Evolutionary conservation across 2,888 invertebrate genomes (phyloP), one percentile per base, ranked within the genome.

Genomic region (Drosophila diplacantha): DNA sequence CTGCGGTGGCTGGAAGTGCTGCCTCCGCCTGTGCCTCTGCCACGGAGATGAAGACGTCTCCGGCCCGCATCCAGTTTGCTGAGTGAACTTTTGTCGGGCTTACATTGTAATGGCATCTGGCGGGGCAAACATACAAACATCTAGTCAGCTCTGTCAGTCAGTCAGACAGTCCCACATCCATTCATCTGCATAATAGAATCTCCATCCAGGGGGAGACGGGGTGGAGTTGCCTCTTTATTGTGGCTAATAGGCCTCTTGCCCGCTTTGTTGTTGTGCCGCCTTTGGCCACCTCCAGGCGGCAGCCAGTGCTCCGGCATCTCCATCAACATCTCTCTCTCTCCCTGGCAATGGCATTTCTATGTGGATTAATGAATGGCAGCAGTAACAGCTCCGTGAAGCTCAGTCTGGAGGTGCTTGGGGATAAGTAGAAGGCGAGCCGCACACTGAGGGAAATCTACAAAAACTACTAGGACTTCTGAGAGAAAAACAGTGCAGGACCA

Each of bases 31-130:
- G 9, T 9, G 37, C 11, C 55, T 11, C 18, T 5, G 20, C 20
- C 37, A 9, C 11, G 31, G 11, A 47, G 57, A 65, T 74, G 76
- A 47, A 64, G 67, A 71, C 47, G 55, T 70, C 47, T 49, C 51
- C 41, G 39, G 59, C 77, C 70, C 74, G 77, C 77, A 79, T 83
- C 73, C 37, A 74, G 74, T 75, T 81, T 77, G 65, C 79, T 70
- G 70, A 74, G 75, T 81, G 74, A 75, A 80, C 82, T 77, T 74
- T 77, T 84, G 71, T 79, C 73, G 70, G 74, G 81, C 84, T 83
- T 80, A 74, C 83, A 83, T 80, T 84, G 84, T 80, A 84, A 80
- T 84, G 81, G 81, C 81, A 84, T 74, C 83, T 83, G 84, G 71
- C 69, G 70, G 71, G 66, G 69, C 76, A 81, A 78, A 83, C 67